Base-by-base conservation (phyloP, 2,113 vertebrate species). In the Protobothrops mucrosquamatus region DNA sequence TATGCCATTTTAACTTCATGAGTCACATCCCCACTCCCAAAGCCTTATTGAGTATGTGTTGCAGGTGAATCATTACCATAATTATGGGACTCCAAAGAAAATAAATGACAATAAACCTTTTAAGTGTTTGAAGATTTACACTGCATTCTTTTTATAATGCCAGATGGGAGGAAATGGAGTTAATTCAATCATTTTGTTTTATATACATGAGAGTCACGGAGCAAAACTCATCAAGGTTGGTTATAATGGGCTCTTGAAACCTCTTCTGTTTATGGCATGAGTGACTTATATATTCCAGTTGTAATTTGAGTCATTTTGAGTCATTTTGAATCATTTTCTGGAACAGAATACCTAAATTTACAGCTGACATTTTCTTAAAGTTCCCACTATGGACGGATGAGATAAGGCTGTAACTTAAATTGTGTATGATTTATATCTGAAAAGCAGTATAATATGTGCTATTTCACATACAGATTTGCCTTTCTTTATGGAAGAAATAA, bases 371-470 rank as follows among this genome's bases (percentile, higher is more conserved):
- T 96, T 96, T 55, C 88, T 89, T 93, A 91, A 92, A 91, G 90
- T 95, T 94, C 91, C 93, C 85, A 93, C 85, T 91, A 74, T 94
- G 64, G 9, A 95, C 56, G 61, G 57, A 0, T 94, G 94, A 96
- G 88, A 86, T 94, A 91, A 93, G 69, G 52, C 86, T 85, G 94
- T 93, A 93, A 88, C 95, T 95, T 95, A 95, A 92, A 92, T 90
- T 93, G 54, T 48, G 92, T 94, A 29, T 86, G 87, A 93, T 93
- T 95, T 95, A 61, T 94, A n/a, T 39, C 89, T 81, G 48, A 39
- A 95, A 92, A 52, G 34, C 89, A 23, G 56, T 90, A n/a, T 51
- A 94, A 61, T 9, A 23, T 51, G 12, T 54, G 8, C 56, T 89
- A 59, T 93, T 95, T 92, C 89, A 92, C 85, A 59, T 92, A 89